Base-by-base conservation (phyloP, 2,113 vertebrate species). In the Microtus ochrogaster region DNA sequence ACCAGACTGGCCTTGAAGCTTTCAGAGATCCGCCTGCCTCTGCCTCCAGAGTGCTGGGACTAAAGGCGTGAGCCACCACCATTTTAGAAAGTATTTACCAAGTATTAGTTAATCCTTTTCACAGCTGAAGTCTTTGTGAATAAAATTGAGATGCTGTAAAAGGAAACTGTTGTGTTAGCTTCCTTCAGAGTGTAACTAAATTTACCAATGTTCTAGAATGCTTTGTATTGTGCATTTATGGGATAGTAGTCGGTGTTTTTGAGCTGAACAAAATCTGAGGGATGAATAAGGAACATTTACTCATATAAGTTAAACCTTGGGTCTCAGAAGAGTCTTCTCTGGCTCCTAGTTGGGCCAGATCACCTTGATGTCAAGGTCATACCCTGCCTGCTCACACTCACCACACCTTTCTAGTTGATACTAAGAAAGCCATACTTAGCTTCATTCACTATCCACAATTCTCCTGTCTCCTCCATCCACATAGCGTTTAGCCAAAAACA, bases 71-170 rank as follows among this genome's bases (percentile, higher is more conserved):
- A 12, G 3, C 49, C 49, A 52, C 12, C 49, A 52, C 49, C 49
- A 52, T 55, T 55, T 36, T 65, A 86, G 73, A 86, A 96, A 52
- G 44, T 96, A 74, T 26, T 90, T 97, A 66, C 30, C 49, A 96
- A 97, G 58, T 78, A 72, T 47, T 94, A 83, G 58, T 93, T 92
- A 94, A 58, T 94, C 21, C 33, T 78, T 61, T 96, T 92, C 24
- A 73, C 26, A 85, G 44, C 94, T 96, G 89, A 95, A 96, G 78
- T 24, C n/a, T 58, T 28, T 44, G 24, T 68, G 79, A 92, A 86
- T 91, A 79, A 91, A 4, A 44, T 84, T 77, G 28, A 82, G n/a
- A 28, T 83, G 26, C 52, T 93, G 14, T 87, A 33, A 81, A 95
- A 44, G 81, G 93, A 90, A 39, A 6, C 33, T 77, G 49, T 24